Evolutionary conservation across 2,113 vertebrate genomes (phyloP), one percentile per base, ranked within the genome.

Genomic region (Oxyruncus cristatus): DNA sequence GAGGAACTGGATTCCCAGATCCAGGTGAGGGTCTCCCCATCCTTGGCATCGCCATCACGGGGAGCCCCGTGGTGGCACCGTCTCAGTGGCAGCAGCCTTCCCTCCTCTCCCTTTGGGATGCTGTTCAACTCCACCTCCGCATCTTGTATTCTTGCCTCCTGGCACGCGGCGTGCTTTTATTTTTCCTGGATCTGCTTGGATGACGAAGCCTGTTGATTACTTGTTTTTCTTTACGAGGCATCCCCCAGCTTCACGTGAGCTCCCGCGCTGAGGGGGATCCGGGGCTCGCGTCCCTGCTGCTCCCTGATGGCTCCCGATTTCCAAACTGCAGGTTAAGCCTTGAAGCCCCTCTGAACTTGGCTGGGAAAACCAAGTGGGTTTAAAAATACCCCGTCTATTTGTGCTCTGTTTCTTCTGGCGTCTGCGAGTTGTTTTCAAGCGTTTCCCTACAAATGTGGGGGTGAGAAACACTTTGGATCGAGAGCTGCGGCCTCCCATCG

Each of bases 71-170:
- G 30, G 83, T 72, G 91, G 85, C 82, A 93, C n/a, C 65, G 32
- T 92, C 81, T 89, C 74, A 12, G 77, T 32, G 12, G 85, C 30
- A 1, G 88, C 88, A 90, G 82, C 91, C 35, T 94, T 88, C 88
- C 91, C 88, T 95, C 94, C 94, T 93, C 91, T 96, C 91, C 94
- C 89, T 74, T 95, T 91, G 95, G 96, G 96, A 96, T 94, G 93
- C 94, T 67, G 94, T 96, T 97, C 96, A 96, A 91, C 91, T 97
- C 96, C 96, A 96, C 96, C 96, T 95, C 96, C 94, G 62, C 96
- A 93, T 83, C 95, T 96, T 96, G 96, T 91, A 93, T 96, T 89
- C 96, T 95, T 49, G 91, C 96, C 94, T 95, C 93, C 95, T 97
- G 96, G 96, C 96, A 95, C 80, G 3, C 95, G 9, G 83, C 17